Evolutionary conservation across 2,113 vertebrate genomes (phyloP).

Genomic region (Platysteira castanea): DNA sequence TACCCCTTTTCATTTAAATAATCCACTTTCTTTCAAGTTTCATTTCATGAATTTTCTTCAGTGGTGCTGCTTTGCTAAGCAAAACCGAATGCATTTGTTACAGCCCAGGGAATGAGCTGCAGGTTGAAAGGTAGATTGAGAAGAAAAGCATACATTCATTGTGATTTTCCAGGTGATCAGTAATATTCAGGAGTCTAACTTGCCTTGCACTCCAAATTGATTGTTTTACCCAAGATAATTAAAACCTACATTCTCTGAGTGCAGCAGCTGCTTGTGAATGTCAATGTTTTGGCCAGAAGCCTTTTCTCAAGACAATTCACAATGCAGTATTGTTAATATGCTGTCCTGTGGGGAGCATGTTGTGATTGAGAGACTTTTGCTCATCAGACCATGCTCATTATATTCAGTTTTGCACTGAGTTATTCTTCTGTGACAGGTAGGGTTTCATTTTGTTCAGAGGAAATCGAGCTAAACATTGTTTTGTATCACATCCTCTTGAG

Average conservation of each 20-base stretch:
- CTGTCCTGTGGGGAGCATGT: conserved; percentile 18
- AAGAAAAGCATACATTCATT: conserved; percentile 6
- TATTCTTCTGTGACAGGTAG: conserved; percentile 44
- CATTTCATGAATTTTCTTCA: conserved; percentile 20
- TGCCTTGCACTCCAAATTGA: conserved; percentile 26
- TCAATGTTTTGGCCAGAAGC: conserved; percentile 45
- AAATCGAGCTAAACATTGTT: conserved; percentile 20
- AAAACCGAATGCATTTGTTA: conserved; percentile 22
- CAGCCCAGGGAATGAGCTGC: conserved; percentile 3
- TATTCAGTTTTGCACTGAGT: conserved; percentile 20
- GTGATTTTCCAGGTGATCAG: conserved; percentile 52
- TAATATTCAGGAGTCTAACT: conserved; percentile 33
- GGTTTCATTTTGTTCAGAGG: conserved; percentile 44
- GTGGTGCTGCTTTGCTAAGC: not conserved
- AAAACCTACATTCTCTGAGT: conserved; percentile 32
- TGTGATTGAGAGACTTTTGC: conserved; percentile 39
- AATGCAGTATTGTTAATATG: conserved; percentile 7
- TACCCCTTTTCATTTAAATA: not conserved
- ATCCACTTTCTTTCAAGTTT: not conserved
- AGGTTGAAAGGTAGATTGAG: not conserved
- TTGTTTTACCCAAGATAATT: conserved; percentile 52
- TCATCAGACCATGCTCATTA: conserved; percentile 31
- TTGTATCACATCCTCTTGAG: conserved; percentile 10
- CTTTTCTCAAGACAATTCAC: conserved; percentile 45
- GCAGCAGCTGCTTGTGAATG: conserved; percentile 37